Evolutionary conservation across 1,140 invertebrate species (phyloP), one percentile per base, ranked within the genome.

Genomic region (Plutomurus gul): DNA sequence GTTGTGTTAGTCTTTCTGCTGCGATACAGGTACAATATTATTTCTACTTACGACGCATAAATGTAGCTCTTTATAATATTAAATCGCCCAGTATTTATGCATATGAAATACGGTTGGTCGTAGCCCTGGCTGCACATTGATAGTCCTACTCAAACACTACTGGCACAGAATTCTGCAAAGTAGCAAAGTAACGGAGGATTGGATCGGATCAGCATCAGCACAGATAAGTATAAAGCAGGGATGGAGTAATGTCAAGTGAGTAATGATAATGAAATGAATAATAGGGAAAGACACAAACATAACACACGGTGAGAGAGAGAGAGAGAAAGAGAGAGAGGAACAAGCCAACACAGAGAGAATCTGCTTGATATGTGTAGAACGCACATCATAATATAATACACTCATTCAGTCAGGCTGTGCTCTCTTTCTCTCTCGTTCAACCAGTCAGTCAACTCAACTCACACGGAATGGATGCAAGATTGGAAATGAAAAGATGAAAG

Each of bases 401-500:
- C 27, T n/a, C 11, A 56, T 56, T 25, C 37, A 43, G n/a, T n/a
- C n/a, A n/a, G n/a, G n/a, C n/a, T n/a, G n/a, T n/a, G n/a, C n/a
- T n/a, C n/a, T n/a, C n/a, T n/a, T n/a, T n/a, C n/a, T n/a, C n/a
- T n/a, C n/a, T n/a, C n/a, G n/a, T n/a, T 73, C 27, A 46, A 40
- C 5, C 70, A 40, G 7, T 36, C 60, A 70, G 18, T 70, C 18
- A 25, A 70, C 30, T 33, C 27, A 70, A 70, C 60, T 70, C 60
- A 25, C 60, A 70, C 60, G 18, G 25, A 73, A 73, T 30, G 22
- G 40, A 25, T 49, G 25, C n/a, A 51, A 51, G 47, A 75, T 75
- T 75, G 73, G 73, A 75, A 75, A 75, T 75, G 73, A 51, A 51
- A 51, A 75, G 73, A 75, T 75, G 73, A 75, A 75, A 75, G 73